A percentile compares a stretch with the other conserved stretches of the same genome.
Evolutionary conservation across 2,888 invertebrate genomes (phyloP).

Genomic region (Brachycybe producta): DNA sequence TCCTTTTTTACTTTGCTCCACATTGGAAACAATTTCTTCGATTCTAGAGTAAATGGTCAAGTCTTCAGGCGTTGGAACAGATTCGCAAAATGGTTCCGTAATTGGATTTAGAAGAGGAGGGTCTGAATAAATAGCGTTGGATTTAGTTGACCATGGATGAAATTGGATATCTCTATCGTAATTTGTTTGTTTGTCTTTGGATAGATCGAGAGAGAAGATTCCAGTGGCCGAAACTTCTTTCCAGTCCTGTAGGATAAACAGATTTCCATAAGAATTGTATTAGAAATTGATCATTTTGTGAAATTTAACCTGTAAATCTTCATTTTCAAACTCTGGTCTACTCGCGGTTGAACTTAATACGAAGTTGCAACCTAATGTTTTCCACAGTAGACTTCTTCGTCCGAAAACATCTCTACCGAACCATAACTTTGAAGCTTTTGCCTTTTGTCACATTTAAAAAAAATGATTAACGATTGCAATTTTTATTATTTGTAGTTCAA

Average conservation of each 20-base stretch:
- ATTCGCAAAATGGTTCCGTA: background rate
- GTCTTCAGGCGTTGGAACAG: background rate
- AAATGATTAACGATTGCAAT: background rate
- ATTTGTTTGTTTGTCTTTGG: background rate
- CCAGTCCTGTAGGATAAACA: constrained; percentile 5
- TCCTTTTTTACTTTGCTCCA: too few relatives aligned
- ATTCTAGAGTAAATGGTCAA: background rate
- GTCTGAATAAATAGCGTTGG: too few relatives aligned
- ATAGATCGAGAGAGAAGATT: constrained; percentile 11
- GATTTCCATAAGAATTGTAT: background rate
- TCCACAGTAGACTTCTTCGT: constrained; percentile 61
- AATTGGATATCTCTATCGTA: background rate
- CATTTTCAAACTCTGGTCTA: background rate
- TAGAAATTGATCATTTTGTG: background rate
- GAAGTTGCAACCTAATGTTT: constrained; percentile 3
- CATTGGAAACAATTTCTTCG: background rate
- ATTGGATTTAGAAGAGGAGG: background rate
- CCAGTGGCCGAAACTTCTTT: constrained; percentile 9
- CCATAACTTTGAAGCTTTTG: constrained; percentile 45
- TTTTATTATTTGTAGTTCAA: background rate
- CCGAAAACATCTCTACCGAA: constrained; percentile 78
- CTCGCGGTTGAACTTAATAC: constrained; percentile 3
- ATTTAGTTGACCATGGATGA: constrained; percentile 1
- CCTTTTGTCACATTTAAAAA: constrained; percentile 31
- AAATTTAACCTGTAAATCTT: background rate